Base-by-base conservation (phyloP, 2,888 invertebrate species). In the Dynastes grantii region DNA sequence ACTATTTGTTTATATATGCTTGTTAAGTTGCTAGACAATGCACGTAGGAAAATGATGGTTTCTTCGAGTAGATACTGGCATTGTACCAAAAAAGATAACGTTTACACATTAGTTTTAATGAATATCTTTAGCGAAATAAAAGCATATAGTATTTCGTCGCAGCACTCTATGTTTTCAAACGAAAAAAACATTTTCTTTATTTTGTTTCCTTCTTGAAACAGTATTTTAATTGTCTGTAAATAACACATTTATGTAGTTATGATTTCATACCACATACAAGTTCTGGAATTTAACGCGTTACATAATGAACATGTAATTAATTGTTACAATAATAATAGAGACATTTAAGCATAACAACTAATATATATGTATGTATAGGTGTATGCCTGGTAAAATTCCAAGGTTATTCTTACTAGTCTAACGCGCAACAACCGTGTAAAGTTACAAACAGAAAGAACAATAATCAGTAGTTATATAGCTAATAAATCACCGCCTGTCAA, bases 281-380 rank as follows among this genome's bases (percentile, higher is more conserved):
- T 45, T 9, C 40, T 45, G 73, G 73, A 75, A 75, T 75, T 75
- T 22, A 75, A 75, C 64, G 13, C 61, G 37, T 78, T 78, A 78
- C 40, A 73, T 78, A 78, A 78, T 73, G 55, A 58, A 45, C 45
- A 65, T 27, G 75, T 75, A 78, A 78, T 78, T 78, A 78, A 73
- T 55, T 65, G 78, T 78, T 73, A 61, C 73, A 63, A 75, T 63
- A 75, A 75, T 78, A 78, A 78, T 78, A 75, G 58, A 78, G 78
- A 78, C 75, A 78, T 78, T 78, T 73, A 77, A 67, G 55, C 53
- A 55, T 70, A 61, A 63, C 63, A 63, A 63, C 63, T 11, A 63
- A 32, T 63, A 63, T 32, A 32, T 32, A 37, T 3, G 32, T 37
- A 63, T 32, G 27, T 63, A 63, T 29, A 58, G 11, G 13, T 29